Conservation (phyloP, 2,888 invertebrate species). For the Andrena fulva region DNA sequence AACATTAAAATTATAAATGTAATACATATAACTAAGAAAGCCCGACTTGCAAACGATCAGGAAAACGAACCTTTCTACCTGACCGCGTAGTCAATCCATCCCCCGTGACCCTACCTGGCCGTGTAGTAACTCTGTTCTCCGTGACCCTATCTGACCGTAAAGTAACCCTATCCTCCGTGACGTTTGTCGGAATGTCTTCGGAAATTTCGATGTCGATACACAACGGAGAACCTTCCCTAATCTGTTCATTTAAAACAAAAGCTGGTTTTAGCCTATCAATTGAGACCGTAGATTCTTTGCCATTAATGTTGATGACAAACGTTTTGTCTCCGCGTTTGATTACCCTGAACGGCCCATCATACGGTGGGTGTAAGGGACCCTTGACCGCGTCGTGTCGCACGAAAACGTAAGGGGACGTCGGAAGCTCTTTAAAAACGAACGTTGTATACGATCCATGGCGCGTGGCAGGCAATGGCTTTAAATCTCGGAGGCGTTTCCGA, state of each 20-base stretch:
- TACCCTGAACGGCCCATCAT: not conserved
- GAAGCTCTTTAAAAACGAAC: not conserved
- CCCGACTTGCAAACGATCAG: no score
- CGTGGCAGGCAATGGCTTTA: not conserved
- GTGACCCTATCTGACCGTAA: no score
- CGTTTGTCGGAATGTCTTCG: no score
- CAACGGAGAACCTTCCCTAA: no score
- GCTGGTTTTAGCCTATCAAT: conserved; percentile 11
- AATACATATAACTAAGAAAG: no score
- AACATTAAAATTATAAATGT: no score
- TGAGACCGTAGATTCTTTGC: not conserved
- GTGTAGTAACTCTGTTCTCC: no score
- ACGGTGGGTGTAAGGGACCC: conserved; percentile 1
- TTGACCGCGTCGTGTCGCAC: not conserved
- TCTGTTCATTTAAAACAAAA: not conserved
- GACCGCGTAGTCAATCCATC: no score
- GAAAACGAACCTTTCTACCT: no score
- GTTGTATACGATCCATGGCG: not conserved
- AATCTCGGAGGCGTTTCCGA: not conserved
- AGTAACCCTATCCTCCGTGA: no score
- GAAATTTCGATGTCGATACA: no score
- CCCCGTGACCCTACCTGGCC: no score
- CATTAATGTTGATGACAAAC: not conserved
- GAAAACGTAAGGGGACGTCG: not conserved
- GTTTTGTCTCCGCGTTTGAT: not conserved